Conservation (phyloP, 2,888 invertebrate species). For the Leucania comma region DNA sequence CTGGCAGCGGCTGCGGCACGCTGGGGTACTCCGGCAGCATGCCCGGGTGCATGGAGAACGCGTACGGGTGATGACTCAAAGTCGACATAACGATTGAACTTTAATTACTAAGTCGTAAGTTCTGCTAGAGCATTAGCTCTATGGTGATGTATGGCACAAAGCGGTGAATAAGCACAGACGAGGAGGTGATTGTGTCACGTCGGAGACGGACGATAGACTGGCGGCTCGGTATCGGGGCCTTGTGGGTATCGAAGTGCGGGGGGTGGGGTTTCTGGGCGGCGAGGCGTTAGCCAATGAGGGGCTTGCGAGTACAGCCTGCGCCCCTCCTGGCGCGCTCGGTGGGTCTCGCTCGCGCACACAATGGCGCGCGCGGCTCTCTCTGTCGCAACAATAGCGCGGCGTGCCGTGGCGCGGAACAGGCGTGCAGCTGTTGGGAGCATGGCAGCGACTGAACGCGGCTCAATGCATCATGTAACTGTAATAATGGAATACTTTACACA, state of each 20-base stretch:
- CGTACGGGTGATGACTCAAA: slow-evolving; percentile 89
- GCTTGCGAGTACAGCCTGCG: slow-evolving; percentile 79
- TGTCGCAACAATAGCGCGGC: slow-evolving; percentile 74
- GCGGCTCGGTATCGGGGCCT: slow-evolving; percentile 75
- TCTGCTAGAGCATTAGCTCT: slow-evolving; percentile 82
- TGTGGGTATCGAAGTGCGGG: slow-evolving; percentile 79
- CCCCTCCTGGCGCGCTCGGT: slow-evolving; percentile 77
- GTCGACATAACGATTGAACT: slow-evolving; percentile 84
- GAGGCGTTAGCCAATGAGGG: slow-evolving; percentile 78
- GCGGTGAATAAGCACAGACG: slow-evolving; percentile 81
- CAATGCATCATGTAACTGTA: slow-evolving; percentile 83
- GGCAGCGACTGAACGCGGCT: slow-evolving; percentile 78
- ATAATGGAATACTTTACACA: slow-evolving; percentile 77
- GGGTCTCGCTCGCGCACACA: slow-evolving; percentile 73
- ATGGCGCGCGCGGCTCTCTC: slow-evolving; percentile 71
- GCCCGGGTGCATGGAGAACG: slow-evolving; percentile 88
- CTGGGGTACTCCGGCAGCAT: slow-evolving; percentile 87
- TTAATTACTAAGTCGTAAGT: slow-evolving; percentile 68
- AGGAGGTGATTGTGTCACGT: slow-evolving; percentile 85
- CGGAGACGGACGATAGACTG: slow-evolving; percentile 88
- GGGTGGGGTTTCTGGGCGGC: slow-evolving; percentile 84
- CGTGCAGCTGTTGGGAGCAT: slow-evolving; percentile 86
- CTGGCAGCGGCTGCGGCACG: slow-evolving; percentile 85
- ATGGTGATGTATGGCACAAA: slow-evolving; percentile 83
- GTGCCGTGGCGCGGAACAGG: slow-evolving; percentile 77